A percentile compares a stretch with the other conserved stretches of the same genome.
Evolutionary conservation across 2,797 vertebrate genomes (phyloP).

Genomic region (Macroramphosus scolopax): DNA sequence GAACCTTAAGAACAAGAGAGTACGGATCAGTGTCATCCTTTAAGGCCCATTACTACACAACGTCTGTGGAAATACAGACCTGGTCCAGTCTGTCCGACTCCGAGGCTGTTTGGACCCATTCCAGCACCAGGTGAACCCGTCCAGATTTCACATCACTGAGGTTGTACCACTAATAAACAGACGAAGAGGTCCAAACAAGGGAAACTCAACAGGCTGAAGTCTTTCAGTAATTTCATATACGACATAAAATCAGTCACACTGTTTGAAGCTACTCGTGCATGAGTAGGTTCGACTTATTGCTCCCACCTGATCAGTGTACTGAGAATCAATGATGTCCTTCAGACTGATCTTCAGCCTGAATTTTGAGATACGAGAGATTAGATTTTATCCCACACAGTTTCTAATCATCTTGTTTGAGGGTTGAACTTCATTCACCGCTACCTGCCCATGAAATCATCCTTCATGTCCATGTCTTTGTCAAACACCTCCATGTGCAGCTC

Average conservation of each 20-base stretch:
- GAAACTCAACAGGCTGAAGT: too few relatives aligned
- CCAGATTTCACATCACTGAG: slow-evolving; percentile 88
- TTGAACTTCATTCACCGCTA: slow-evolving; percentile 15
- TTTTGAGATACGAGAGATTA: slow-evolving; percentile 21
- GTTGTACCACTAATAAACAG: slow-evolving; percentile 82
- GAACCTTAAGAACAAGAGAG: slow-evolving; percentile 73
- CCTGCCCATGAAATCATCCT: slow-evolving; percentile 94
- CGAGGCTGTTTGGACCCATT: slow-evolving; percentile 79
- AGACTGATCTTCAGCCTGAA: slow-evolving; percentile 85
- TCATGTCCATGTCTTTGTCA: slow-evolving; percentile 91
- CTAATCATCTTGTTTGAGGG: background rate
- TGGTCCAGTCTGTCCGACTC: slow-evolving; percentile 81
- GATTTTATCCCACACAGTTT: background rate
- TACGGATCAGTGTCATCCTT: background rate
- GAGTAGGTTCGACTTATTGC: background rate
- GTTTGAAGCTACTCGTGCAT: background rate
- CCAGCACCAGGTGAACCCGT: slow-evolving; percentile 84
- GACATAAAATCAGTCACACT: too few relatives aligned
- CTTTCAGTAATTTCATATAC: too few relatives aligned
- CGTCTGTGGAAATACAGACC: slow-evolving; percentile 60
- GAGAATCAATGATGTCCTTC: slow-evolving; percentile 79
- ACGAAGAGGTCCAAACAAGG: background rate
- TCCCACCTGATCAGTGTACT: slow-evolving; percentile 85
- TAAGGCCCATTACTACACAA: background rate
- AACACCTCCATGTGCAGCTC: slow-evolving; percentile 85